Evolutionary conservation across 2,797 vertebrate genomes (phyloP).

Genomic region (Rhinichthys osculus): DNA sequence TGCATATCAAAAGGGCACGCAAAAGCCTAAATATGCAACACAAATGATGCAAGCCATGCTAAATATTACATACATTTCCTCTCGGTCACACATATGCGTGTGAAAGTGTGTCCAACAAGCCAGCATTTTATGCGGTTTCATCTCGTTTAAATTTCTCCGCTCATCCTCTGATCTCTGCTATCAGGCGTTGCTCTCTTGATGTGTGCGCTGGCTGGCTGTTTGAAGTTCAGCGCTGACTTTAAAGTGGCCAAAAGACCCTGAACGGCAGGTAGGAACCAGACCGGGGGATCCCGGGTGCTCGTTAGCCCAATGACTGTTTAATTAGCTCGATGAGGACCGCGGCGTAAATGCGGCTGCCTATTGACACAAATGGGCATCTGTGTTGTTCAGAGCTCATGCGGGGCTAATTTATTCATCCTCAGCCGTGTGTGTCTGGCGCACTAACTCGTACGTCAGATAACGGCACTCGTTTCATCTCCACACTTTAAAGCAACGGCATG

Average conservation of each 20-base stretch:
- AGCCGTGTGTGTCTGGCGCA: conserved; percentile 59
- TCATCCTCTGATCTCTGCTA: conserved; percentile 64
- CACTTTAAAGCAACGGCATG: conserved; percentile 38
- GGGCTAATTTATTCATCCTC: conserved; percentile 71
- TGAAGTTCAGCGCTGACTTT: conserved; percentile 79
- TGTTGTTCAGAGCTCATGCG: conserved; percentile 69
- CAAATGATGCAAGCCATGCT: neutral
- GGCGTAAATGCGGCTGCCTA: conserved; percentile 28
- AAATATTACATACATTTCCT: conserved; percentile 15
- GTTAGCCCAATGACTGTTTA: conserved; percentile 70
- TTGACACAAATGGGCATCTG: conserved; percentile 67
- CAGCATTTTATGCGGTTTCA: conserved; percentile 54
- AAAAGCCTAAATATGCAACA: neutral
- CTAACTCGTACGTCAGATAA: conserved; percentile 67
- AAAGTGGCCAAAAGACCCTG: conserved; percentile 75
- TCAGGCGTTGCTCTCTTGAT: conserved; percentile 54
- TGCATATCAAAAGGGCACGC: conserved; percentile 20
- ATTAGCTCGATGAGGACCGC: conserved; percentile 67
- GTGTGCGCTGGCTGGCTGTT: conserved; percentile 70
- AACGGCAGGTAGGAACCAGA: conserved; percentile 76
- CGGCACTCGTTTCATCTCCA: conserved; percentile 51
- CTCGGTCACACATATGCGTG: neutral
- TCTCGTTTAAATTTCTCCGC: conserved; percentile 72
- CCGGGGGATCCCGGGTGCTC: conserved; percentile 53
- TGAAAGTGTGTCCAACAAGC: conserved; percentile 15